Base-by-base conservation (phyloP, 2,797 vertebrate species). In the Tenualosa thibaudeaui region DNA sequence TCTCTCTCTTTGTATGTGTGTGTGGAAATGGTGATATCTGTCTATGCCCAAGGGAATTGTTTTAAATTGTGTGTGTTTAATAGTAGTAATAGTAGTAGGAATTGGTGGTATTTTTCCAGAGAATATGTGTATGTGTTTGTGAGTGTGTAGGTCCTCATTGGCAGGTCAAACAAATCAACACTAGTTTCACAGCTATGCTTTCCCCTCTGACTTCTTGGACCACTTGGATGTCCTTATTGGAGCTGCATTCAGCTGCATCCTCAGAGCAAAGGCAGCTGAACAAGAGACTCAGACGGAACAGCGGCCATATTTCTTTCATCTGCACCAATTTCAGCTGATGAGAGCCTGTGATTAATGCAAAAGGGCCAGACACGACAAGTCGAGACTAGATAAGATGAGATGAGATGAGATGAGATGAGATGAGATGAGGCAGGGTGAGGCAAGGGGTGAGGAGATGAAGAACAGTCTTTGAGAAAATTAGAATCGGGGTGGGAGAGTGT, bases 401-500 rank as follows among this genome's bases (percentile, higher is more conserved):
- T 10, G n/a, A 26, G 60, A 26, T 12, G n/a, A 65, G 60, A 65
- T 12, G 7, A 24, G 58, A 62, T 62, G 58, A 71, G 12, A 37
- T 62, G 62, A 12, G 62, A 4, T 24, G 10, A 26, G 62, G 31
- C 12, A 13, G 31, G 62, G 10, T 3, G 24, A 71, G 65, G 24
- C 10, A 10, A 65, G 3, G n/a, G 31, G 10, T 24, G 62, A 71
- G 65, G 62, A 31, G 62, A 65, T 65, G n/a, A 65, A 65, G 3
- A 31, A 65, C 10, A 65, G 9, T 13, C 24, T 65, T 65, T 65
- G n/a, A 37, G 26, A 15, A 13, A 71, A 71, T 68, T 68, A 68
- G 26, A 68, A 60, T 58, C 43, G 9, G 84, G 81, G 82, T 50
- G 85, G 26, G 9, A 51, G 50, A 9, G 50, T 51, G 50, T 51